phyloP scores from a whole-genome alignment of 2,797 vertebrate species.

The Phrynocephalus vlangalii region DNA sequence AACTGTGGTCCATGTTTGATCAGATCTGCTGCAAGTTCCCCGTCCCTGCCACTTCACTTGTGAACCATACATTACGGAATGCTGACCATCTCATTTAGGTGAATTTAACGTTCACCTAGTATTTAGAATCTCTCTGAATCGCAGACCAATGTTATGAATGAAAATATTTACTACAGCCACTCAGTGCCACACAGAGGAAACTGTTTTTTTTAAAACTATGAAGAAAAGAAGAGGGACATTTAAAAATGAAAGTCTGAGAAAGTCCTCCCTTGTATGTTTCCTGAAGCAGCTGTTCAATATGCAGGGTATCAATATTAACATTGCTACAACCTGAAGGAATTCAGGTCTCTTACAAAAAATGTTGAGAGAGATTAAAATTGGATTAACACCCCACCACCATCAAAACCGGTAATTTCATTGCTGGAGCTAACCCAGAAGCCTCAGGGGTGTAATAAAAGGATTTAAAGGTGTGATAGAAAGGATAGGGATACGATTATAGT shows the following conservation, averaged over 20 bases:
- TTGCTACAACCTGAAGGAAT: background rate
- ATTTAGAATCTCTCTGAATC: no score
- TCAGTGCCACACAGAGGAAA: no score
- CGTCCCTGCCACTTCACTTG: background rate
- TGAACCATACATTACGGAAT: background rate
- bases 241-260: background rate
- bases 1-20: no score
- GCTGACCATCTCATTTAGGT: background rate
- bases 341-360: background rate
- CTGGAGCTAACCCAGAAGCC: background rate
- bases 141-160: no score
- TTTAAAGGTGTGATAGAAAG: background rate
- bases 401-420: background rate
- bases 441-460: conserved; percentile 9
- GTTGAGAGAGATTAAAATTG: background rate
- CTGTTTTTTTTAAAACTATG: no score
- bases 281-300: background rate
- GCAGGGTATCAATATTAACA: background rate
- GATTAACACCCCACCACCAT: background rate
- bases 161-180: no score
- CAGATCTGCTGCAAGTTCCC: no score
- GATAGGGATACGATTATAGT: background rate
- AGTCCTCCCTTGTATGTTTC: background rate
- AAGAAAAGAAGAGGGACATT: no score
- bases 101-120: background rate